A percentile compares a stretch with the other conserved stretches of the same genome.
Evolutionary conservation across 2,888 invertebrate species (phyloP).

Genomic region (Carabus problematicus): DNA sequence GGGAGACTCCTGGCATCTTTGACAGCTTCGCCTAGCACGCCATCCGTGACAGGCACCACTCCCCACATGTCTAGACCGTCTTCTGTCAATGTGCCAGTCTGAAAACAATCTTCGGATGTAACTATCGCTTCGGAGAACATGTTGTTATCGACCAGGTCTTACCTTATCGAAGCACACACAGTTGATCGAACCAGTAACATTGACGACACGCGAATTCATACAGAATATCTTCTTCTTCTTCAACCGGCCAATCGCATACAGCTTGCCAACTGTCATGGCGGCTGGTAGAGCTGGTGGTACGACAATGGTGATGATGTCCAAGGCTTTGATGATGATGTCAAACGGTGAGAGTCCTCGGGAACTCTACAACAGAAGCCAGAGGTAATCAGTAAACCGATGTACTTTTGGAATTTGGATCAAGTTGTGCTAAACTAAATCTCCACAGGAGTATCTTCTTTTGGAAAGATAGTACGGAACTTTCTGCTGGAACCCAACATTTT

Average conservation of each 20-base stretch:
- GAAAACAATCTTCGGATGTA: conserved; percentile 50
- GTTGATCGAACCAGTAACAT: conserved; percentile 89
- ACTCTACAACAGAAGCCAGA: conserved; percentile 59
- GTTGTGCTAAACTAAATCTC: too few relatives aligned
- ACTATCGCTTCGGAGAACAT: not conserved
- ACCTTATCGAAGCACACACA: conserved; percentile 93
- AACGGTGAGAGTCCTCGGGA: conserved; percentile 66
- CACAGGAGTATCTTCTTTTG: too few relatives aligned
- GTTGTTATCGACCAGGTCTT: conserved; percentile 30
- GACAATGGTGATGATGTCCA: conserved; percentile 93
- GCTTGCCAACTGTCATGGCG: conserved; percentile 94
- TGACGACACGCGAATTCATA: conserved; percentile 91
- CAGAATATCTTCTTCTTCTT: conserved; percentile 83
- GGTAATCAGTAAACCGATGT: not conserved
- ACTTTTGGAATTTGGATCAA: not conserved
- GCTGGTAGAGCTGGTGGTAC: conserved; percentile 95
- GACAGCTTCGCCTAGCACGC: conserved; percentile 48
- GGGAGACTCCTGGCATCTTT: conserved; percentile 49
- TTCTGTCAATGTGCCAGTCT: conserved; percentile 96
- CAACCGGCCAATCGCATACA: conserved; percentile 87
- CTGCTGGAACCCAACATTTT: too few relatives aligned
- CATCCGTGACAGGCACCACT: conserved; percentile 69
- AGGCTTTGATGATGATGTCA: conserved; percentile 78
- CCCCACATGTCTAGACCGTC: conserved; percentile 97
- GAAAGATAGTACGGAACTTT: too few relatives aligned